A percentile compares a stretch with the other conserved stretches of the same genome.
Evolutionary conservation across 1,140 invertebrate species (phyloP).

Genomic region (Brachionus paranguensis): DNA sequence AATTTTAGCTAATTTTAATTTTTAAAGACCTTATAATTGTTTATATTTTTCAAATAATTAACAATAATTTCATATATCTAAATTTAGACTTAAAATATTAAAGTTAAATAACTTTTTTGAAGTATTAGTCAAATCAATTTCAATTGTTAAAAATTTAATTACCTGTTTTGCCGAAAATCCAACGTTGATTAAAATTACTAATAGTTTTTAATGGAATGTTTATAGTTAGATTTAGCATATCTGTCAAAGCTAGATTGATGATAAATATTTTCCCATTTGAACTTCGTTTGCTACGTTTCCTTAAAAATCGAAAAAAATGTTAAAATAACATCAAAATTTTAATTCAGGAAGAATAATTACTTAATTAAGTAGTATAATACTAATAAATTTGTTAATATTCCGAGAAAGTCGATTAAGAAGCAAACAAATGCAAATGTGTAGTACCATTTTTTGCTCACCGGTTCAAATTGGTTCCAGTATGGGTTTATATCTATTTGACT

Average conservation of each 20-base stretch:
- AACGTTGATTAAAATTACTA: conserved; percentile 9
- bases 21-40: no score
- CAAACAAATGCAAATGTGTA: background rate
- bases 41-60: no score
- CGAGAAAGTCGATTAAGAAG: background rate
- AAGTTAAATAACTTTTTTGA: no score
- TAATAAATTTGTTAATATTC: background rate
- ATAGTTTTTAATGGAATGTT: background rate
- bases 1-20: no score
- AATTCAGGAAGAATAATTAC: background rate
- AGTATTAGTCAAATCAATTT: background rate
- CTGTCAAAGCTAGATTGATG: conserved; percentile 8
- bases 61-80: no score
- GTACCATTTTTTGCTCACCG: background rate
- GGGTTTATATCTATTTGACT: background rate
- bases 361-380: conserved; percentile 22
- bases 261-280: background rate
- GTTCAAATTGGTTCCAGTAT: conserved; percentile 11
- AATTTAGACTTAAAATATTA: no score
- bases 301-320: background rate
- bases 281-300: background rate
- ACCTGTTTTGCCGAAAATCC: conserved; percentile 3
- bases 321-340: no score
- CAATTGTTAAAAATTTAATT: background rate
- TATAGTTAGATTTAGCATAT: background rate